phyloP scores from a whole-genome alignment of 1,140 invertebrate genomes.

The Drosophila littoralis region DNA sequence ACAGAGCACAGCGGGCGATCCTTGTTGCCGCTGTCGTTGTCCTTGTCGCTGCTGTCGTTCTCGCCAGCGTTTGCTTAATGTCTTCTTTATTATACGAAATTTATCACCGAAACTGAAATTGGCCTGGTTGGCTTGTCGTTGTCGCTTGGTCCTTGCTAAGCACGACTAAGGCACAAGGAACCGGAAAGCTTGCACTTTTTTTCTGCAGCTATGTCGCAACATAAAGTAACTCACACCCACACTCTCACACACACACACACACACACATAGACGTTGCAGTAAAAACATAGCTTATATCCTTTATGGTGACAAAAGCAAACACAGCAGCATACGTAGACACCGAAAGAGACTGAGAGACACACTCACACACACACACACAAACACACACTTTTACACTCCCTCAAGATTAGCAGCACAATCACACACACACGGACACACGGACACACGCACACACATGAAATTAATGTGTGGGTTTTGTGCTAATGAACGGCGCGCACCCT shows the following conservation, averaged over 20 bases:
- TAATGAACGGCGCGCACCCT: slow-evolving; percentile 65
- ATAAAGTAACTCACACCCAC: slow-evolving; percentile 55
- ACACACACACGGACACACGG: background rate
- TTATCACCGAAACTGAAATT: slow-evolving; percentile 81
- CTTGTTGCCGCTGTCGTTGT: slow-evolving; percentile 57
- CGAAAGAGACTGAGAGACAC: slow-evolving; percentile 10
- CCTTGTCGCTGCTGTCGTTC: slow-evolving; percentile 46
- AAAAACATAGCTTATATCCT: slow-evolving; percentile 78
- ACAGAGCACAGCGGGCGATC: slow-evolving; percentile 54
- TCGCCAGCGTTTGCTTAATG: slow-evolving; percentile 76
- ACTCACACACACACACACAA: slow-evolving; percentile 5
- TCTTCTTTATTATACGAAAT: slow-evolving; percentile 81
- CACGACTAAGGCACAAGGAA: slow-evolving; percentile 32
- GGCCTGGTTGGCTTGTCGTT: slow-evolving; percentile 50
- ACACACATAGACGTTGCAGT: slow-evolving; percentile 19
- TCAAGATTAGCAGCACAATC: slow-evolving; percentile 18
- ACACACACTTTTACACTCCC: slow-evolving; percentile 15
- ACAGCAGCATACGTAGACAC: slow-evolving; percentile 26
- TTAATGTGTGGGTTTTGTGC: slow-evolving; percentile 81
- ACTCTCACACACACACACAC: background rate
- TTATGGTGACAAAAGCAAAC: slow-evolving; percentile 73
- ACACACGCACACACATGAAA: slow-evolving; percentile 46
- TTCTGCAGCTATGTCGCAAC: slow-evolving; percentile 54
- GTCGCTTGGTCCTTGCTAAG: slow-evolving; percentile 29
- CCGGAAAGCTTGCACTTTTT: slow-evolving; percentile 54